phyloP scores from a whole-genome alignment of 2,797 vertebrate species.

The Macroramphosus scolopax region DNA sequence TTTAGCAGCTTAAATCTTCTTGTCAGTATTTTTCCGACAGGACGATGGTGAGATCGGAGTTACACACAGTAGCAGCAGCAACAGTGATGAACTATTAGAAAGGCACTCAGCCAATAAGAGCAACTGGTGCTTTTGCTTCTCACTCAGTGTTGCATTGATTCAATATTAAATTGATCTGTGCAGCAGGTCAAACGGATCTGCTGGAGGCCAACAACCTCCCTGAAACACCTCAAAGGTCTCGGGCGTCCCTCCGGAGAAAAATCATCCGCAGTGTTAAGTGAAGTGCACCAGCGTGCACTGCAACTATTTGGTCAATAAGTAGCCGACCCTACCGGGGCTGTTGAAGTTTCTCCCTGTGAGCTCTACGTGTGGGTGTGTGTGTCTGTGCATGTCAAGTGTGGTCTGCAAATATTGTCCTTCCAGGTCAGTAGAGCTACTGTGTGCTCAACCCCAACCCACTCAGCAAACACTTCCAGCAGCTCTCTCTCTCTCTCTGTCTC shows the following conservation, averaged over 20 bases:
- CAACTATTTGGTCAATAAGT: constrained; percentile 39
- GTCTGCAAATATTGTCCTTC: constrained; percentile 74
- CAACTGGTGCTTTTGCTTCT: no score
- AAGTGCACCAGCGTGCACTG: constrained; percentile 10
- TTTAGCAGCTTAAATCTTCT: background rate
- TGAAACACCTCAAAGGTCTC: no score
- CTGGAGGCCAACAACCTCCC: background rate
- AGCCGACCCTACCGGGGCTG: constrained; percentile 10
- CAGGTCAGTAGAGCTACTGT: constrained; percentile 71
- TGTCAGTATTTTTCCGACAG: no score
- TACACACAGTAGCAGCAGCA: no score
- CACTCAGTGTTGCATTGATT: no score
- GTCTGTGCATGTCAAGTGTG: constrained; percentile 75
- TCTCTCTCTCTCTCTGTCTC: background rate
- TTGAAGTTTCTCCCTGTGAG: constrained; percentile 20
- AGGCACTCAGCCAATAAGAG: no score
- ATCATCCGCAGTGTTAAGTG: no score
- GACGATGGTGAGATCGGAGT: no score
- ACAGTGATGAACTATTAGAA: no score
- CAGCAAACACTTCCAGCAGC: constrained; percentile 61
- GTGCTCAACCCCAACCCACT: constrained; percentile 70
- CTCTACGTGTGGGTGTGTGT: constrained; percentile 57
- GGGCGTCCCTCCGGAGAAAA: background rate
- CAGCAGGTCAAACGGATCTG: background rate
- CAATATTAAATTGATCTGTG: background rate